A percentile compares a stretch with the other conserved stretches of the same genome.
Evolutionary conservation across 2,888 invertebrate species (phyloP).

Genomic region (Stegophylla sp.): DNA sequence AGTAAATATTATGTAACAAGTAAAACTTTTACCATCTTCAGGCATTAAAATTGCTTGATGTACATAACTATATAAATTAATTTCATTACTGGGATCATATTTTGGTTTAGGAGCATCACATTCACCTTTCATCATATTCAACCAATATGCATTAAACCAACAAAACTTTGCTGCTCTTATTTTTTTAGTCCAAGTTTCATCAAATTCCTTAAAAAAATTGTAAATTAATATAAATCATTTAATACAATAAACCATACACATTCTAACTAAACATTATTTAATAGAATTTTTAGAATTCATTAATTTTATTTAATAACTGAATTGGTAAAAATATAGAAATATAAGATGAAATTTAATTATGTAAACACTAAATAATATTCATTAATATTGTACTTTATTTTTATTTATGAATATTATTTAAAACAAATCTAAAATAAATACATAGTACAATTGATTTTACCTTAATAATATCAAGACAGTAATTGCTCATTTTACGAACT

Average conservation of each 20-base stretch:
- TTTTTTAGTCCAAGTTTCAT: constrained; percentile 89
- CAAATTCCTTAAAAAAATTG: constrained; percentile 68
- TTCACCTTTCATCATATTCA: constrained; percentile 89
- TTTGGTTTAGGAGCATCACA: constrained; percentile 40
- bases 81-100: constrained; percentile 37
- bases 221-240: constrained; percentile 12
- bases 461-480: constrained; percentile 92
- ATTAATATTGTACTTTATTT: no score
- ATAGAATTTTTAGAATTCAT: no score
- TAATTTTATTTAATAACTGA: no score
- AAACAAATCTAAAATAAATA: no score
- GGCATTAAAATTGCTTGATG: constrained; percentile 60
- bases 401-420: no score
- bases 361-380: no score
- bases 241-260: background rate
- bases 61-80: constrained; percentile 66
- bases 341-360: no score
- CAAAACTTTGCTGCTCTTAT: constrained; percentile 94
- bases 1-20: constrained; percentile 75
- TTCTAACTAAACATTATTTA: no score
- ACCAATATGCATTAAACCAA: constrained; percentile 98
- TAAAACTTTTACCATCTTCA: constrained; percentile 64
- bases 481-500: constrained; percentile 92
- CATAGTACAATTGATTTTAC: constrained; percentile 67
- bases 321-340: no score